Conservation (phyloP, 2,888 invertebrate species). For the Ophion ellenae region DNA sequence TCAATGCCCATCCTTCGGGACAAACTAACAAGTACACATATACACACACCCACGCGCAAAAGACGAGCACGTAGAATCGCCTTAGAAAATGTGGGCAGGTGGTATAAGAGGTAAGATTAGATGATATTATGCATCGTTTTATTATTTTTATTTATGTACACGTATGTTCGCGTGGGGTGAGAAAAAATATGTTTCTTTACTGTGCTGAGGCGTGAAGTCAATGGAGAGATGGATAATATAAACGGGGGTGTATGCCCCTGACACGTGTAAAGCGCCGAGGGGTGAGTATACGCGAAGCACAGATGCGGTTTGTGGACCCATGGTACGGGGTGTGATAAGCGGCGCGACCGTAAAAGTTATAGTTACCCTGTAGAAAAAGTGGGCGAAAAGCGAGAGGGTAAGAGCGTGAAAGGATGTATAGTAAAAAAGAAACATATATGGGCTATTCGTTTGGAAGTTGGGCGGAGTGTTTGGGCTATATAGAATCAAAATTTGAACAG, state of each 20-base stretch:
- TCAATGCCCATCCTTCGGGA: conserved; percentile 1
- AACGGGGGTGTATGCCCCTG: conserved; percentile 11
- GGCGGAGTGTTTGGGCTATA: background rate
- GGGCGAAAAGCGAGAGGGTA: conserved; percentile 26
- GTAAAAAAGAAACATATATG: conserved; percentile 28
- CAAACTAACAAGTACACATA: background rate
- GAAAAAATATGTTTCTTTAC: conserved; percentile 12
- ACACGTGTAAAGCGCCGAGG: conserved; percentile 14
- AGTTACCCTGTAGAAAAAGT: background rate
- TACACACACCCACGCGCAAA: background rate
- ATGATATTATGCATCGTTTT: background rate
- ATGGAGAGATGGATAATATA: conserved; percentile 13
- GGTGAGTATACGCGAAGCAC: conserved; percentile 31
- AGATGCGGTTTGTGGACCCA: conserved; percentile 10
- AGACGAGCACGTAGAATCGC: background rate
- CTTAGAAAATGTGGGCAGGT: background rate
- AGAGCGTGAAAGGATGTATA: conserved; percentile 9
- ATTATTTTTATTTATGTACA: conserved; percentile 4
- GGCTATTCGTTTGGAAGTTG: background rate
- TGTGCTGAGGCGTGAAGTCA: conserved; percentile 9
- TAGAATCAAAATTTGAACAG: background rate
- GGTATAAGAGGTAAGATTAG: background rate
- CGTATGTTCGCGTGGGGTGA: background rate
- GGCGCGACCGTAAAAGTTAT: conserved; percentile 42
- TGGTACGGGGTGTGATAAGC: conserved; percentile 34